Percentiles rank a stretch among this genome's conserved stretches.
phyloP scores from a whole-genome alignment of 2,113 vertebrate genomes.

The Vireo altiloquus region DNA sequence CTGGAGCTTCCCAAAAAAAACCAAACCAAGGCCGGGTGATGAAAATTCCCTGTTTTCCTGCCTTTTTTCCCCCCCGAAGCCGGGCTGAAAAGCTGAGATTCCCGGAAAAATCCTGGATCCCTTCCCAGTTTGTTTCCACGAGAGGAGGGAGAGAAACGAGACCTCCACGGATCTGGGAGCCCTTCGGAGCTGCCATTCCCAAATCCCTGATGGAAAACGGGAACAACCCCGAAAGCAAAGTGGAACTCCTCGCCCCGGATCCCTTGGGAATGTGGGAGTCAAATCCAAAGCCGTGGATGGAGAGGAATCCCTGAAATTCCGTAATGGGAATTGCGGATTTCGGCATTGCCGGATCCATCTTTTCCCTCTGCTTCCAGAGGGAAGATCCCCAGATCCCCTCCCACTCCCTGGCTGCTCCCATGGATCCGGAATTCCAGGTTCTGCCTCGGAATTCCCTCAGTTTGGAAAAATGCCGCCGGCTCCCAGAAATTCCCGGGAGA shows the following conservation, averaged over 20 bases:
- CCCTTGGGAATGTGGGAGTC: not conserved
- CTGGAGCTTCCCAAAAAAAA: not conserved
- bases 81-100: not conserved
- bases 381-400: fast-evolving
- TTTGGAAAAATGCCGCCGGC: fast-evolving
- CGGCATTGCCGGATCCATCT: fast-evolving
- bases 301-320: not conserved
- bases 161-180: fast-evolving
- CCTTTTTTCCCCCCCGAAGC: not conserved
- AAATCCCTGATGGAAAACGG: not conserved
- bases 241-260: fast-evolving
- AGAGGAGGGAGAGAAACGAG: not conserved
- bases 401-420: not conserved
- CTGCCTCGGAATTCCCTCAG: not conserved
- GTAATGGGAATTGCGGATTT: not conserved
- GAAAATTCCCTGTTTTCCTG: not conserved
- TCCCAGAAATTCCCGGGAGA: not conserved
- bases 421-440: not conserved
- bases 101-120: not conserved
- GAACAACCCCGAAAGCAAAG: no score
- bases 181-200: no score
- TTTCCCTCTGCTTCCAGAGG: not conserved
- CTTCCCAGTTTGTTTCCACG: fast-evolving
- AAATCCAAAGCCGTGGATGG: fast-evolving
- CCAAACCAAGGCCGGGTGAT: fast-evolving